Conservation (phyloP, 2,113 vertebrate genomes). For the Stomatorhinus ivindoensis region DNA sequence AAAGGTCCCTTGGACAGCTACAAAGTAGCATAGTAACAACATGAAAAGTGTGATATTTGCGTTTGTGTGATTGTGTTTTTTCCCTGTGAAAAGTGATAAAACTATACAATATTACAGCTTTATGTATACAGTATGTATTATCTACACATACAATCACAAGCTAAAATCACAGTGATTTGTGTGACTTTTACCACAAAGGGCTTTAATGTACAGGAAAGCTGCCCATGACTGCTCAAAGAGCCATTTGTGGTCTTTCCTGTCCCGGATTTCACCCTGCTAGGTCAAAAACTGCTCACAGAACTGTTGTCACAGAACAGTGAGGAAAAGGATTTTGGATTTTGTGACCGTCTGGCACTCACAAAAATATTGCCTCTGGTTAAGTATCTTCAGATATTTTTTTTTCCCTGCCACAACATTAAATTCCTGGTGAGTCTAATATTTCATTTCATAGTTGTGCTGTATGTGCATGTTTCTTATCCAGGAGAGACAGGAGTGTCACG, state of each 20-base stretch:
- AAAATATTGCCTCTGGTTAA: not conserved
- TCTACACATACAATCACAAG: not conserved
- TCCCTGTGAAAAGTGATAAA: not conserved
- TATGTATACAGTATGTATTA: slow-evolving; percentile 34
- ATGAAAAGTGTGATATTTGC: not conserved
- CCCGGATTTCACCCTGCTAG: not conserved
- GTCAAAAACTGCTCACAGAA: not conserved
- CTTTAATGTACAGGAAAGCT: not conserved
- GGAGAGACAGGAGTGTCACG: not conserved
- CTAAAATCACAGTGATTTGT: not conserved
- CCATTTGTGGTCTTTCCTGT: not conserved
- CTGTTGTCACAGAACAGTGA: too few species aligned
- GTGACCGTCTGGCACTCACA: not conserved
- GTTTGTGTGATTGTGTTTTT: not conserved
- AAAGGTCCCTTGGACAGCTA: not conserved
- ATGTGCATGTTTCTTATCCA: not conserved
- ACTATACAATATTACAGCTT: slow-evolving; percentile 4
- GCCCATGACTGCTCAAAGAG: not conserved
- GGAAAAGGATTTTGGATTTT: not conserved
- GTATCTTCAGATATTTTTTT: not conserved
- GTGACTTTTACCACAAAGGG: not conserved
- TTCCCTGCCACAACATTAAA: not conserved
- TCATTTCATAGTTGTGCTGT: not conserved
- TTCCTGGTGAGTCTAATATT: not conserved
- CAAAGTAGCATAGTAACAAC: not conserved